A percentile compares a stretch with the other conserved stretches of the same genome.
Conservation (phyloP, 1,140 invertebrate genomes). For the Drosophila bocqueti region DNA sequence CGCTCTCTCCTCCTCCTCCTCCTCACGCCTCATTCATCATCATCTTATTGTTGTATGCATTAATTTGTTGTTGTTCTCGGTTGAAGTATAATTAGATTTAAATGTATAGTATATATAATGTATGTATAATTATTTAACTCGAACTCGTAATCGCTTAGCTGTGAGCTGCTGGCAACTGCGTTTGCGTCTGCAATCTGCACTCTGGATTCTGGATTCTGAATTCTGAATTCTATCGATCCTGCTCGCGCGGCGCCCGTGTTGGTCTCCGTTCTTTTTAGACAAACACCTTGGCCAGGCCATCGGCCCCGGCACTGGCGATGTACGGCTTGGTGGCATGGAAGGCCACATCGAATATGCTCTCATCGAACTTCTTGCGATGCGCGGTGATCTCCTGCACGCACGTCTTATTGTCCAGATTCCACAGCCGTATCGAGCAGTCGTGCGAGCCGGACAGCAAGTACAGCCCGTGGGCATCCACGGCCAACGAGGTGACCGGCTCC, state of each 20-base stretch:
- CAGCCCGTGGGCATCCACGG: constrained; percentile 98
- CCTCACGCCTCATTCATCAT: not conserved
- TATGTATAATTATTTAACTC: constrained; percentile 82
- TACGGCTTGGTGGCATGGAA: constrained; percentile 99
- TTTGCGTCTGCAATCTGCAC: constrained; percentile 15
- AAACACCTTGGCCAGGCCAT: constrained; percentile 99
- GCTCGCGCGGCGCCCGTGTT: not conserved
- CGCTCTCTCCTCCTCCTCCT: too few relatives aligned
- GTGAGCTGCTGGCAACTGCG: constrained; percentile 47
- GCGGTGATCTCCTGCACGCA: constrained; percentile 99
- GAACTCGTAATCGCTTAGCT: constrained; percentile 74
- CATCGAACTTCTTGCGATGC: constrained; percentile 99
- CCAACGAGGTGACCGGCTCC: constrained; percentile 98
- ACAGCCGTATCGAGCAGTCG: constrained; percentile 99
- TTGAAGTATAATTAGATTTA: constrained; percentile 76
- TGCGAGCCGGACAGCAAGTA: constrained; percentile 98
- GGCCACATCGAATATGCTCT: constrained; percentile 99
- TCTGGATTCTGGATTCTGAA: constrained; percentile 35
- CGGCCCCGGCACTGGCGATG: constrained; percentile 99
- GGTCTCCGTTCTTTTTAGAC: constrained; percentile 86
- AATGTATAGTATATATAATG: constrained; percentile 72
- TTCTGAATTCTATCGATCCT: constrained; percentile 43
- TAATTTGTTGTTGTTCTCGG: constrained; percentile 62
- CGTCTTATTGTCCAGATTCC: constrained; percentile 98
- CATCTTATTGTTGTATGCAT: constrained; percentile 53